Conservation (phyloP, 2,888 invertebrate species). For the Chrysina gloriosa region DNA sequence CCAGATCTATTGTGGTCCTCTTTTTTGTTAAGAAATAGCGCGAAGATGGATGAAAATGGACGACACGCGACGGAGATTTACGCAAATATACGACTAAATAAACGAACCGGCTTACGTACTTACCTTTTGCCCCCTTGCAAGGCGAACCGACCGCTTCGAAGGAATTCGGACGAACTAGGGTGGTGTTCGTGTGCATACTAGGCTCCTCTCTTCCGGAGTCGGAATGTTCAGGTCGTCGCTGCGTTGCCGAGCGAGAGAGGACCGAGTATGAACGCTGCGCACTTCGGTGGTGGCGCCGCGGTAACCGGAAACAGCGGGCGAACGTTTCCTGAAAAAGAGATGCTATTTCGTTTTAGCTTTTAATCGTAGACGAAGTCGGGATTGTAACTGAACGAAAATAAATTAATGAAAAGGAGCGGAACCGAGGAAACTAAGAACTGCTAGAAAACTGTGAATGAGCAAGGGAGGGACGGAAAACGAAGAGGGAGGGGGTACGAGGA, state of each 20-base stretch:
- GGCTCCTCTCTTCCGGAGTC: conserved; percentile 48
- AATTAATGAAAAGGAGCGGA: too few species aligned
- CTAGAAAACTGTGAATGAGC: too few species aligned
- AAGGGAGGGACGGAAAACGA: too few species aligned
- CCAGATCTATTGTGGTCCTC: too few species aligned
- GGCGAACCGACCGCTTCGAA: conserved; percentile 31
- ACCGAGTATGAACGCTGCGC: conserved; percentile 70
- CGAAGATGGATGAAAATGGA: too few species aligned
- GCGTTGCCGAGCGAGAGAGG: conserved; percentile 63
- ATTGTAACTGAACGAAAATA: too few species aligned
- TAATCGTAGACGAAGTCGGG: not conserved
- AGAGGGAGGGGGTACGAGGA: too few species aligned
- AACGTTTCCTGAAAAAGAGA: conserved; percentile 71
- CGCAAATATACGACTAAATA: too few species aligned
- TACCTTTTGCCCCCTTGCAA: not conserved
- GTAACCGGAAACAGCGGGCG: conserved; percentile 65
- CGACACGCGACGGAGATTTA: too few species aligned
- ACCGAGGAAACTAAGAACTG: too few species aligned
- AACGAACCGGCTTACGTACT: too few species aligned
- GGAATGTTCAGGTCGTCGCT: conserved; percentile 48
- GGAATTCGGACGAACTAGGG: conserved; percentile 47
- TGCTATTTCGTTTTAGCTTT: conserved; percentile 54
- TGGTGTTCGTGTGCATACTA: conserved; percentile 51
- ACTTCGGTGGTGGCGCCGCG: conserved; percentile 41
- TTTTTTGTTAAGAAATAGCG: too few species aligned